Conservation (phyloP, 2,888 invertebrate genomes). For the Oscheius sp. region DNA sequence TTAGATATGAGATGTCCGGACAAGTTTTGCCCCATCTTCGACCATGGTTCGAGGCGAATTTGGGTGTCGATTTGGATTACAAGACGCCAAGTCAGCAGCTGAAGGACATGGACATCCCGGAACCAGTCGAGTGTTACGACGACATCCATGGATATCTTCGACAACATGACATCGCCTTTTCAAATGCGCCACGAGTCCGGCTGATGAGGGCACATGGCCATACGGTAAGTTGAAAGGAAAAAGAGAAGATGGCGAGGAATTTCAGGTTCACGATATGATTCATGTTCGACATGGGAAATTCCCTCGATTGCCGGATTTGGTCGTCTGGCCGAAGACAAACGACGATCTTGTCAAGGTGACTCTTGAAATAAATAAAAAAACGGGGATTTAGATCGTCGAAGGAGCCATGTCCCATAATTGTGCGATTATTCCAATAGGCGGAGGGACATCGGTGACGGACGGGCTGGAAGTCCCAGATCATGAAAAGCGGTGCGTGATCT, state of each 20-base stretch:
- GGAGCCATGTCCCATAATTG: slow-evolving; percentile 83
- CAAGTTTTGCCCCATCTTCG: slow-evolving; percentile 83
- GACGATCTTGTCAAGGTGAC: slow-evolving; percentile 45
- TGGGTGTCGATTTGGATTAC: slow-evolving; percentile 78
- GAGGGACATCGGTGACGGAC: slow-evolving; percentile 70
- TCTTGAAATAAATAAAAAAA: not conserved
- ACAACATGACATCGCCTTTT: slow-evolving; percentile 84
- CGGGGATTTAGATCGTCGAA: slow-evolving; percentile 79
- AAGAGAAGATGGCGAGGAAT: not conserved
- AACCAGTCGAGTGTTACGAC: slow-evolving; percentile 83
- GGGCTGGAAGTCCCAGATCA: slow-evolving; percentile 64
- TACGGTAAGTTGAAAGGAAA: slow-evolving; percentile 43
- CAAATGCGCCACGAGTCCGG: slow-evolving; percentile 80
- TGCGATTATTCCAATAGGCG: slow-evolving; percentile 82
- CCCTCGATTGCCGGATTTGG: slow-evolving; percentile 91
- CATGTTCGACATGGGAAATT: slow-evolving; percentile 80
- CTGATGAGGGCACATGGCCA: slow-evolving; percentile 70
- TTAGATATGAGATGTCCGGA: slow-evolving; percentile 74
- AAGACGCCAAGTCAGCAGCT: slow-evolving; percentile 73
- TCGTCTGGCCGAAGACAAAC: slow-evolving; percentile 85
- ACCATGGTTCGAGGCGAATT: slow-evolving; percentile 83
- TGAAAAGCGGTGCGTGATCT: slow-evolving; percentile 86
- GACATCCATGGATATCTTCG: slow-evolving; percentile 90
- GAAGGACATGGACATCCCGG: slow-evolving; percentile 79
- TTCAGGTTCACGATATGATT: slow-evolving; percentile 84